Percentiles rank a stretch among this genome's conserved stretches.
Conservation (phyloP, 2,113 vertebrate genomes). For the Aythya baeri region DNA sequence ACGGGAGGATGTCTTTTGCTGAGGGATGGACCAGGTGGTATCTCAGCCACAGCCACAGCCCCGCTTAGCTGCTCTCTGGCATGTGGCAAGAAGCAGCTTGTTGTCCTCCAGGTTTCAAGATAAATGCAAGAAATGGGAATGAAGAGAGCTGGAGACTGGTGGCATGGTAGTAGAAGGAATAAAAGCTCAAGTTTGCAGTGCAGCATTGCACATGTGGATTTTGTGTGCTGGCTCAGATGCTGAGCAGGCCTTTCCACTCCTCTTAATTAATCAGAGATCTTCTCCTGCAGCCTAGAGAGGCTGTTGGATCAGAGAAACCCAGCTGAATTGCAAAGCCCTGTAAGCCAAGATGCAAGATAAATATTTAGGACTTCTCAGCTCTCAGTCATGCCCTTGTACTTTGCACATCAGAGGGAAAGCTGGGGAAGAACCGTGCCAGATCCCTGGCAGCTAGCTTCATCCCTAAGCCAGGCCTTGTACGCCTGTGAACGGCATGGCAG, state of each 20-base stretch:
- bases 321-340: not conserved
- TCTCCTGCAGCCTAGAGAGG: not conserved
- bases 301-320: not conserved
- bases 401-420: not conserved
- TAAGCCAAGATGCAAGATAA: constrained; percentile 7
- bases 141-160: not conserved
- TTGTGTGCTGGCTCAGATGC: not conserved
- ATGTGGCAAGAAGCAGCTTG: not conserved
- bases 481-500: not conserved
- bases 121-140: not conserved
- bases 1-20: not conserved
- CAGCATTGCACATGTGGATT: not conserved
- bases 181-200: not conserved
- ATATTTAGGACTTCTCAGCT: not conserved
- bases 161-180: not conserved
- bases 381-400: not conserved
- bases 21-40: not conserved
- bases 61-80: not conserved
- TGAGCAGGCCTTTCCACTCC: not conserved
- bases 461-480: not conserved
- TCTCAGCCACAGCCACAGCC: not conserved
- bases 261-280: not conserved
- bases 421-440: not conserved
- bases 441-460: not conserved
- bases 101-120: not conserved